These are phyloP conservation scores for Anthoscopus minutus DNA, from an alignment of 2,113 vertebrate species.

Conservation along the genomic window DNA sequence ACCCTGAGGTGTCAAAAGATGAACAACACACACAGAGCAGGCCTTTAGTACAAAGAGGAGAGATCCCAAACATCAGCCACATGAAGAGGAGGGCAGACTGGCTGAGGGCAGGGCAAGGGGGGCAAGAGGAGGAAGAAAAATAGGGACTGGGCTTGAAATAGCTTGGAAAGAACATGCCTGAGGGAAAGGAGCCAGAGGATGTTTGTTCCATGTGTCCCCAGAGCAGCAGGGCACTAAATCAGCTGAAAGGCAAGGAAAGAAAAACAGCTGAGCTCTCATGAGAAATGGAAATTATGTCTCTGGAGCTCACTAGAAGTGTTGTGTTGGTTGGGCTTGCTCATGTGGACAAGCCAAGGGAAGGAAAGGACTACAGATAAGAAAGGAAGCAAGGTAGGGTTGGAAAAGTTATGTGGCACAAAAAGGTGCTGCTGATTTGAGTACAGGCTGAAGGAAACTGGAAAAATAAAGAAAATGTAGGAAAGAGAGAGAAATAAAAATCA, in stretches of 20 bases:
- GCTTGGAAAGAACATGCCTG: conserved; percentile 33
- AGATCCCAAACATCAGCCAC: conserved; percentile 13
- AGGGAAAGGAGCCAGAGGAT: not conserved
- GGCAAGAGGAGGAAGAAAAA: not conserved
- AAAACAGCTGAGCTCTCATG: not conserved
- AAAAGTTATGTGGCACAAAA: not conserved
- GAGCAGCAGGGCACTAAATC: conserved; percentile 31
- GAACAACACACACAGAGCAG: not conserved
- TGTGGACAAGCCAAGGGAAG: not conserved
- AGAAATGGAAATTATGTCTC: conserved; percentile 25
- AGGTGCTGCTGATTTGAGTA: not conserved
- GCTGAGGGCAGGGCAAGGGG: not conserved
- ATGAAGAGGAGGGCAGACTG: not conserved
- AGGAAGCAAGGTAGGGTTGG: not conserved
- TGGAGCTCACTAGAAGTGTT: not conserved
- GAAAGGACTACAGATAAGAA: not conserved
- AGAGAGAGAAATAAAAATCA: not conserved
- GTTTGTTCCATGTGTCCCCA: conserved; percentile 22
- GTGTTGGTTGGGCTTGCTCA: not conserved
- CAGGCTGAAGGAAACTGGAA: not conserved
- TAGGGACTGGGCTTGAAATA: not conserved
- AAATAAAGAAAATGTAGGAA: not conserved
- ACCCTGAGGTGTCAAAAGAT: not conserved
- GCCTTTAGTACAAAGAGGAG: not conserved
- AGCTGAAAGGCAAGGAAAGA: not conserved